Conservation (phyloP, 2,113 vertebrate genomes). For the Bambusicola thoracicus region DNA sequence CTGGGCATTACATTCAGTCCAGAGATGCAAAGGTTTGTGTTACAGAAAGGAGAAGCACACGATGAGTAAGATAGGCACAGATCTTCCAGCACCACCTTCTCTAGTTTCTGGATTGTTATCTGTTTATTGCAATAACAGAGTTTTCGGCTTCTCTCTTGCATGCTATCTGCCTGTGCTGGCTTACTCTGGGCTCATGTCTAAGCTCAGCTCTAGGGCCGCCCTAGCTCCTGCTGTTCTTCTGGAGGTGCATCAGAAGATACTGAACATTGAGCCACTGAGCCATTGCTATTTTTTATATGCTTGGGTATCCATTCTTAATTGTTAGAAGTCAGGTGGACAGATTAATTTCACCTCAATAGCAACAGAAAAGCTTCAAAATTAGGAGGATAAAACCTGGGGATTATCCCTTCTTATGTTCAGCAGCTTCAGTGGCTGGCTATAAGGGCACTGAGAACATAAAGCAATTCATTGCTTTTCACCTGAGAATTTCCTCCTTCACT, state of each 20-base stretch:
- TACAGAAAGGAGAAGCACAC: rapidly evolving
- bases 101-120: background rate
- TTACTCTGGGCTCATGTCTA: background rate
- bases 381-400: background rate
- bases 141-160: background rate
- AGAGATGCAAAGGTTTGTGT: rapidly evolving
- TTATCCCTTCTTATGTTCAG: background rate
- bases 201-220: background rate
- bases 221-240: background rate
- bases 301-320: background rate
- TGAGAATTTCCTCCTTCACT: background rate
- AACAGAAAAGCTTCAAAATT: background rate
- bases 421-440: background rate
- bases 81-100: background rate
- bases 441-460: background rate
- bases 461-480: background rate
- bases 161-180: background rate
- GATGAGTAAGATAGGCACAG: rapidly evolving
- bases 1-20: rapidly evolving
- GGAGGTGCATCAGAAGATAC: background rate
- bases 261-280: background rate
- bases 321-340: background rate
- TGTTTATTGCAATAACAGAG: background rate
- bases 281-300: background rate
- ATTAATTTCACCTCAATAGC: background rate